Conservation (phyloP, 1,140 invertebrate species). For the Zaprionus lachaisei region DNA sequence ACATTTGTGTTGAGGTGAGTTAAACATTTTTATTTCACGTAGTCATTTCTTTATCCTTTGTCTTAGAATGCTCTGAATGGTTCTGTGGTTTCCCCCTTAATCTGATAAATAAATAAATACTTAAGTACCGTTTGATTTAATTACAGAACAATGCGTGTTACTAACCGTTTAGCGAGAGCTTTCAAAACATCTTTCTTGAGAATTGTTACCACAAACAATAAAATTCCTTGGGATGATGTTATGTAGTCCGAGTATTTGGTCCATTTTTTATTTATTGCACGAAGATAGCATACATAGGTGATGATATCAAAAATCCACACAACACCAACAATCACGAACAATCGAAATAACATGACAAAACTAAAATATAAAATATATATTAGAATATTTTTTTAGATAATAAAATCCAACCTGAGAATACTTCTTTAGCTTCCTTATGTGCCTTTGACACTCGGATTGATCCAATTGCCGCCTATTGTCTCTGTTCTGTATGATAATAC, state of each 20-base stretch:
- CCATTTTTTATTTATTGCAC: not conserved
- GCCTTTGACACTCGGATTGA: not conserved
- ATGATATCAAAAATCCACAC: constrained; percentile 9
- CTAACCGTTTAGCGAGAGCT: not conserved
- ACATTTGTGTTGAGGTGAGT: too few relatives aligned
- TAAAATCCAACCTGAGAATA: not conserved
- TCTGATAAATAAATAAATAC: not conserved
- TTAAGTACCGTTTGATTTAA: not conserved
- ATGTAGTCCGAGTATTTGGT: not conserved
- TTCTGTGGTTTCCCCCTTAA: not conserved
- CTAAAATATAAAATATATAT: not conserved
- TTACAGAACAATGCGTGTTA: not conserved
- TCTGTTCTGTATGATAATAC: constrained; percentile 86
- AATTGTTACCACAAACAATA: not conserved
- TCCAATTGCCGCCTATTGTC: constrained; percentile 17
- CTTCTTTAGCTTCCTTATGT: constrained; percentile 33
- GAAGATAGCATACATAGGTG: not conserved
- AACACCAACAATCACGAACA: not conserved
- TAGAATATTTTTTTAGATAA: not conserved
- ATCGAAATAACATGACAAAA: not conserved
- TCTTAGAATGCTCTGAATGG: not conserved
- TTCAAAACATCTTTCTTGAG: not conserved
- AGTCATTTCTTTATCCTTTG: too few relatives aligned
- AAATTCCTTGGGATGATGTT: not conserved
- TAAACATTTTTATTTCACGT: too few relatives aligned